These are phyloP conservation scores for Bradypus variegatus DNA, from an alignment of 2,797 vertebrate genomes.

Conservation along the genomic window DNA sequence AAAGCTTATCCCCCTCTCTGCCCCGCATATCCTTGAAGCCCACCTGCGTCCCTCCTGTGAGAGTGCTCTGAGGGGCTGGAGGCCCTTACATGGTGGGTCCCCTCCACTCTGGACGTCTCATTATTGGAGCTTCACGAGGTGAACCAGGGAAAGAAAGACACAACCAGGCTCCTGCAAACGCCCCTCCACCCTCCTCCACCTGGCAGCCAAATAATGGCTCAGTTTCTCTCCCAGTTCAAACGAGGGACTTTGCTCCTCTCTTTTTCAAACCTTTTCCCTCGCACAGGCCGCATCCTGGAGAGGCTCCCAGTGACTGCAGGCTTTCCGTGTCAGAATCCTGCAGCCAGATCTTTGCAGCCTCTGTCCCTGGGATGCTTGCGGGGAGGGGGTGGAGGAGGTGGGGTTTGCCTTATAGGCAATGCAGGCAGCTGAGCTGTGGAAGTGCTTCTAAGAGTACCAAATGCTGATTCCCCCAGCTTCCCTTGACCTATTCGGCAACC, in stretches of 20 bases:
- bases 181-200: not conserved
- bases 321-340: conserved; percentile 26
- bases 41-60: not conserved
- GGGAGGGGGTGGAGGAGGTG: conserved; percentile 22
- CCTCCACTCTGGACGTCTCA: not conserved
- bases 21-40: not conserved
- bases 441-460: not conserved
- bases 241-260: not conserved
- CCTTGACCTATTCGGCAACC: not conserved
- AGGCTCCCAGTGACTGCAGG: conserved; percentile 48
- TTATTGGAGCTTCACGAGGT: not conserved
- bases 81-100: not conserved
- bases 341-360: not conserved
- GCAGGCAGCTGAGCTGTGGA: not conserved
- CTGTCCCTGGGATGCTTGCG: not conserved
- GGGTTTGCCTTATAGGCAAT: not conserved
- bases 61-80: not conserved
- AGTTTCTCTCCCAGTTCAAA: not conserved
- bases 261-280: not conserved
- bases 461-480: not conserved
- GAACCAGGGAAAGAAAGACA: not conserved
- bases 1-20: no score
- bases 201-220: not conserved
- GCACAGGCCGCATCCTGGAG: conserved; percentile 25
- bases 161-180: not conserved